A percentile compares a stretch with the other conserved stretches of the same genome.
These are phyloP conservation scores for Poeciliopsis infans DNA, from an alignment of 2,797 vertebrate species.

Conservation along the genomic window DNA sequence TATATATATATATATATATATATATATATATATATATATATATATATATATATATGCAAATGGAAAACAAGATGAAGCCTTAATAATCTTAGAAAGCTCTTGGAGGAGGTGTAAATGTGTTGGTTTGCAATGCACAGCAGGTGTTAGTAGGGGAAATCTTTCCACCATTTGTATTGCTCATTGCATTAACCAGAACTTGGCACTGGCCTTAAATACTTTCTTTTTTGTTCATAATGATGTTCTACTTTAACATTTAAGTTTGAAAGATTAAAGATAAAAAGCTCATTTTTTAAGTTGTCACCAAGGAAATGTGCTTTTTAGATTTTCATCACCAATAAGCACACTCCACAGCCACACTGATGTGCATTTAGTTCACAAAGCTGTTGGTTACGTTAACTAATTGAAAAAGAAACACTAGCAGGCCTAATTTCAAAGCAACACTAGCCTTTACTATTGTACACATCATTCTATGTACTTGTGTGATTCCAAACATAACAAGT, in stretches of 20 bases:
- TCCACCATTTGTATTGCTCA: slow-evolving; percentile 55
- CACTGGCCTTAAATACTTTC: slow-evolving; percentile 5
- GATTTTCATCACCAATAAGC: slow-evolving; percentile 8
- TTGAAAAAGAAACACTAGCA: slow-evolving; percentile 9
- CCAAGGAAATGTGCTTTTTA: slow-evolving; percentile 19
- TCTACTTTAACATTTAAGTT: slow-evolving; percentile 11
- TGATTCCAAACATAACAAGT: background rate
- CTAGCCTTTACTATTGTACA: slow-evolving; percentile 3
- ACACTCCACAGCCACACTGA: background rate
- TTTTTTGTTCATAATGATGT: slow-evolving; percentile 15
- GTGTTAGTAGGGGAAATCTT: slow-evolving; percentile 42
- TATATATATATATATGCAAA: background rate
- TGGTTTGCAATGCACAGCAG: slow-evolving; percentile 44
- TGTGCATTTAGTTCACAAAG: slow-evolving; percentile 1
- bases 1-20: too few relatives aligned
- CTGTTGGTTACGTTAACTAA: slow-evolving; percentile 5
- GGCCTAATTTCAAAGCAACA: background rate
- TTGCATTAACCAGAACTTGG: slow-evolving; percentile 38
- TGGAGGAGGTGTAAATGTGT: slow-evolving; percentile 53
- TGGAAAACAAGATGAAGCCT: slow-evolving; percentile 2
- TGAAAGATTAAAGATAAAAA: slow-evolving; percentile 6
- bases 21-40: too few relatives aligned
- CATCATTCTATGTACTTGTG: background rate
- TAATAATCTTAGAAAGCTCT: slow-evolving; percentile 20
- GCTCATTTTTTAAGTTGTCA: slow-evolving; percentile 8